Base-by-base conservation (phyloP, 2,113 vertebrate genomes). In the Danionella cerebrum region DNA sequence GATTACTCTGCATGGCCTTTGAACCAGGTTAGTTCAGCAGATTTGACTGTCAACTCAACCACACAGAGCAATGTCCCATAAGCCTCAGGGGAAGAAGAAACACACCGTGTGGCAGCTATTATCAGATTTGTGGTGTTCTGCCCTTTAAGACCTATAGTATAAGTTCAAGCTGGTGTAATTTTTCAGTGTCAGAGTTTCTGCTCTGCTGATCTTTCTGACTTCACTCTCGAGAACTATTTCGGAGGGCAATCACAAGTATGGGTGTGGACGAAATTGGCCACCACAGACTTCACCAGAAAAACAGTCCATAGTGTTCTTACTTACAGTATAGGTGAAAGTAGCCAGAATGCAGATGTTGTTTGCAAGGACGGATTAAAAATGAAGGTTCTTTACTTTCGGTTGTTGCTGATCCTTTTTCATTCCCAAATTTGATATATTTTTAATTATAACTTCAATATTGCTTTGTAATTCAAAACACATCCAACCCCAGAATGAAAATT, bases 161-260 rank as follows among this genome's bases (percentile, higher is more conserved):
- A 38, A 47, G 39, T 54, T 70, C 66, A 55, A 14, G 24, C 41
- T 50, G n/a, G 45, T 66, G 66, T 69, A 76, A 76, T 76, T 76
- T 39, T 47, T 73, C 70, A 69, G 42, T 55, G 70, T 73, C 69
- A 71, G 57, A 65, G 27, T 57, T 71, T 68, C 57, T 68, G 73
- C 69, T 58, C 65, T 48, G 52, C 24, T 68, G 69, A 57, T 64
- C 65, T 48, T 48, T 47, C 45, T 62, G 24, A 31, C 48, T 47
- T 47, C 19, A 19, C 42, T 29, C 44, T 29, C 14, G 62, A 36
- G 39, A 55, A 36, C 68, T 67, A 33, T 63, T 39, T 63, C 38
- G 27, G 29, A 21, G 55, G 62, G 57, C 57, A 33, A 25, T 70
- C 6, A 25, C 24, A 13, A 12, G 22, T 22, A 22, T 3, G 22